Evolutionary conservation across 2,113 vertebrate species (phyloP), one percentile per base, ranked within the genome.

Genomic region (Halcyon senegalensis): DNA sequence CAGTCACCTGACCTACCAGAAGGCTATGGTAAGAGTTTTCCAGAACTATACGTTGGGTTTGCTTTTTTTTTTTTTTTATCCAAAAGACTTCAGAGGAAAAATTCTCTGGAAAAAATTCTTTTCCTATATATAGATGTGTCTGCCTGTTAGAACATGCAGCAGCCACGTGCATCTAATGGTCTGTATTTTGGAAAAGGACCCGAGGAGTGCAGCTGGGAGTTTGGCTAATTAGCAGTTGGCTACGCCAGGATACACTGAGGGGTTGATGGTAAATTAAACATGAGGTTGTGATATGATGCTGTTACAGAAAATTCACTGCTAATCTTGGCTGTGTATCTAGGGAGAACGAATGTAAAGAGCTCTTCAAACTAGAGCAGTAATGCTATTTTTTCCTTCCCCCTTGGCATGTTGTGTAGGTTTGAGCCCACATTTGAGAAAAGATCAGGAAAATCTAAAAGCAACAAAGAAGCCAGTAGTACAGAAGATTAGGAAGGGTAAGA

Each of bases 1-100:
- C 99, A 99, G 94, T 99, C 99, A 0, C 99, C 99, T 3, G 99
- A 99, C 88, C 98, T 99, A 62, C 99, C 99, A 0, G 99, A 99
- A 96, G 99, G 99, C 97, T 99, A 99, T 1, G 99, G 99, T 99
- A 94, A 98, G 98, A 85, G 35, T 30, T 66, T 46, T 41, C 5
- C 59, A 25, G 33, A 37, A 16, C 64, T 46, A 8, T 5, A 4
- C 4, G 6, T 3, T 1, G 9, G 6, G 18, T 18, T 51, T 44
- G 28, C 8, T 18, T 19, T n/a, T 18, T 27, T 59, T n/a, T 23
- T 16, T 43, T 24, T 58, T 58, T 11, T 67, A 12, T 9, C 9
- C 19, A 17, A 23, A 28, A 72, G 39, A 5, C 23, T 66, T 70
- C 23, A 9, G 37, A 11, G 30, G 30, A 16, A 80, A 19, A 60